Evolutionary conservation across 2,797 vertebrate genomes (phyloP), one percentile per base, ranked within the genome.

Genomic region (Cyclura pinguis): DNA sequence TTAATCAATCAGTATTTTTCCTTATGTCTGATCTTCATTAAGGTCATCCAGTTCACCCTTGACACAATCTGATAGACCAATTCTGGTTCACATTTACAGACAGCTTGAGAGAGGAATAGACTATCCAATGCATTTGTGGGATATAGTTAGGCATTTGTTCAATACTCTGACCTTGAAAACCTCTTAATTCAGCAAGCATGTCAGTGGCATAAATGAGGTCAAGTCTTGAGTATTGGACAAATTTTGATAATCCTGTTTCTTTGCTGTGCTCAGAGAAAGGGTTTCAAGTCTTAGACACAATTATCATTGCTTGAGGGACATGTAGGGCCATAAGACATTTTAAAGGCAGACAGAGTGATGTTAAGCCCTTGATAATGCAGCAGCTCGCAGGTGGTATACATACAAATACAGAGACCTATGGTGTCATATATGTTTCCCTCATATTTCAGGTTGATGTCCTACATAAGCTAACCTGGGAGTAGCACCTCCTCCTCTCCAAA

Each of bases 131-230:
- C 2, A 0, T 0, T 12, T 76, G 59, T 86, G 18, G 57, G 27
- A 64, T 2, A 18, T 1, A 38, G 4, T 12, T 78, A 0, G 3
- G 55, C 10, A 89, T 93, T 94, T 94, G 82, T 92, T 95, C 92
- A 89, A 81, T 72, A 29, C 88, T 94, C 93, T 93, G 95, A 96
- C 93, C 93, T 95, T 95, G 92, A 92, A 93, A 92, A 93, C 74
- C 88, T 92, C 67, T 87, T 82, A 80, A 62, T 92, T 93, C 38
- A 84, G 90, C 78, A 64, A 80, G 57, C 35, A 67, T 90, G 74
- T 91, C 91, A 77, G 78, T 86, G 84, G 72, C 85, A 87, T 42
- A 87, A 89, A 81, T 22, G 47, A 85, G 67, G 57, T 88, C 85
- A 80, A 59, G 91, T 62, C 76, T 78, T 69, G 9, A 47, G 73